Conservation (phyloP, 2,888 invertebrate species). For the Pheosia tremula region DNA sequence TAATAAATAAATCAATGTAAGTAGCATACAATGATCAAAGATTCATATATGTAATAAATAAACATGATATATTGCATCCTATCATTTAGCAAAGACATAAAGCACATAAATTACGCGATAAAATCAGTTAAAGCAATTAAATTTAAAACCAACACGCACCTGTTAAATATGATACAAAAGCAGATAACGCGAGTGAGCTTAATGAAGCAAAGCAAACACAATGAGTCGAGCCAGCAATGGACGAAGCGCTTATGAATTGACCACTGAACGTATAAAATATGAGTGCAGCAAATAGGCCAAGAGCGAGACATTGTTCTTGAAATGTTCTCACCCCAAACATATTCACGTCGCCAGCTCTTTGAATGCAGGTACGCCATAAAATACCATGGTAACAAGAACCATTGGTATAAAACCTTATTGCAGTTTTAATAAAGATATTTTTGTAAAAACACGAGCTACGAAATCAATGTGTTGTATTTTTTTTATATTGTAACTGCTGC, state of each 20-base stretch:
- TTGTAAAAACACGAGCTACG: too few relatives aligned
- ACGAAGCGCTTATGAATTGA: constrained; percentile 68
- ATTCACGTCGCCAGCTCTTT: constrained; percentile 59
- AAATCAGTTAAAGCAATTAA: background rate
- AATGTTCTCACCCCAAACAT: constrained; percentile 68
- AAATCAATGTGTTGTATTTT: too few relatives aligned
- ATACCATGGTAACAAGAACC: too few relatives aligned
- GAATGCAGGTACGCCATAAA: constrained; percentile 36
- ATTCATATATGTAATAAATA: too few relatives aligned
- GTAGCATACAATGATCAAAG: too few relatives aligned
- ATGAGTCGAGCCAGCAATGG: constrained; percentile 36
- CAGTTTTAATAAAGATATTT: too few relatives aligned
- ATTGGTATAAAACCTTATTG: too few relatives aligned
- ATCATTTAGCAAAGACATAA: background rate
- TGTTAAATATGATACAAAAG: constrained; percentile 41
- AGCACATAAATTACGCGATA: constrained; percentile 1
- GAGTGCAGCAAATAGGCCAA: constrained; percentile 72
- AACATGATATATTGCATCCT: background rate
- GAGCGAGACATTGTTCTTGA: constrained; percentile 64
- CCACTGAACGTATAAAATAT: constrained; percentile 70
- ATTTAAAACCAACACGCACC: constrained; percentile 36
- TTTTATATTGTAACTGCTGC: too few relatives aligned
- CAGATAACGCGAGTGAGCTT: constrained; percentile 47
- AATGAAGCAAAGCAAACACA: constrained; percentile 53
- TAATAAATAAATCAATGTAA: too few relatives aligned